Evolutionary conservation across 1,140 invertebrate species (phyloP).

Genomic region (Nilaparvata lugens): DNA sequence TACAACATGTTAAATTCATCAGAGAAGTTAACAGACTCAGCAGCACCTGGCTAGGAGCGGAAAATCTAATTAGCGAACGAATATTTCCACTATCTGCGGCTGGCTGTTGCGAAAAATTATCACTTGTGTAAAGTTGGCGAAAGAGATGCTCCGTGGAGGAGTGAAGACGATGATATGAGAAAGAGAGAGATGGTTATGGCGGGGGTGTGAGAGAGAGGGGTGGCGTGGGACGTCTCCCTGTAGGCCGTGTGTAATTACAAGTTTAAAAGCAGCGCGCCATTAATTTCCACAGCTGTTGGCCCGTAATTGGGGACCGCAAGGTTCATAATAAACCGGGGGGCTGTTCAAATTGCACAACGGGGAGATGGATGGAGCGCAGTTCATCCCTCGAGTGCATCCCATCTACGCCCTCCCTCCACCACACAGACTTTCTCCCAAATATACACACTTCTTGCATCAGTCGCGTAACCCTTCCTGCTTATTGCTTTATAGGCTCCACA

Average conservation of each 20-base stretch:
- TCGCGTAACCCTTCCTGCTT: too few species aligned
- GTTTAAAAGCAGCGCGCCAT: not conserved
- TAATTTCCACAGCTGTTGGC: constrained; percentile 5
- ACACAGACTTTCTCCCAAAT: too few species aligned
- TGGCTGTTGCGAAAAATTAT: not conserved
- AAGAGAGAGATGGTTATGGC: too few species aligned
- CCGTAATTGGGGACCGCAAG: not conserved
- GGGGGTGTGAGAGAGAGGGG: too few species aligned
- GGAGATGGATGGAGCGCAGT: not conserved
- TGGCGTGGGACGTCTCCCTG: not conserved
- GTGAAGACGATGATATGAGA: too few species aligned
- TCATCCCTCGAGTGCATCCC: not conserved
- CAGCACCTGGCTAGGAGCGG: not conserved
- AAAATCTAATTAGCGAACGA: constrained; percentile 3
- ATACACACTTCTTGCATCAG: too few species aligned
- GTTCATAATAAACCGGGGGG: constrained; percentile 4
- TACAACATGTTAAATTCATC: too few species aligned
- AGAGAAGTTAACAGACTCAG: too few species aligned
- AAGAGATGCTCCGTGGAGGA: too few species aligned
- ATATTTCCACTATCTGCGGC: not conserved
- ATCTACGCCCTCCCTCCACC: not conserved
- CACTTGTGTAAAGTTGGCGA: not conserved
- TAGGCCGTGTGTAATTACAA: constrained; percentile 4
- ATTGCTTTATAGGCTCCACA: too few species aligned
- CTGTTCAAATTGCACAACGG: not conserved